These are phyloP conservation scores for Tipula confusa DNA, from an alignment of 2,888 invertebrate genomes.

Conservation along the genomic window DNA sequence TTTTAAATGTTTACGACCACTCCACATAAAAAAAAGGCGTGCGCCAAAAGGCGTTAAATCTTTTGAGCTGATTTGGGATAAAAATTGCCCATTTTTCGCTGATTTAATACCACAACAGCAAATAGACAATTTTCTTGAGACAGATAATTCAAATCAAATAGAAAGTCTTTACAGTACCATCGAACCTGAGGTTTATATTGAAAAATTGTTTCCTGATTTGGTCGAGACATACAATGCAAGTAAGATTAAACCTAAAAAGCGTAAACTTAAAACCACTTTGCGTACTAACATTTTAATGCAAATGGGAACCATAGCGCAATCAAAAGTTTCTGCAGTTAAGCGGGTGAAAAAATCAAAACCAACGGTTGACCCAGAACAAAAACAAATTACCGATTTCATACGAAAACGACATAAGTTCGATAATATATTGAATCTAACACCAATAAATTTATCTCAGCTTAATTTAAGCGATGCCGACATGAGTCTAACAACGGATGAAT, in stretches of 20 bases:
- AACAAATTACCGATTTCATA: not conserved
- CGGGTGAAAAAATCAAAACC: not conserved
- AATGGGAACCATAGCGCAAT: conserved; percentile 34
- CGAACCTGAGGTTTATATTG: conserved; percentile 63
- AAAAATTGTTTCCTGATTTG: conserved; percentile 59
- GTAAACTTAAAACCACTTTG: conserved; percentile 44
- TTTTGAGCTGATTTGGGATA: conserved; percentile 69
- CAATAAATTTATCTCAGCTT: not conserved
- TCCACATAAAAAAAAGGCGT: conserved; percentile 56
- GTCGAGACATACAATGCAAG: conserved; percentile 57
- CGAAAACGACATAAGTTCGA: not conserved
- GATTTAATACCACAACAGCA: conserved; percentile 59
- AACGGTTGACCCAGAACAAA: conserved; percentile 28
- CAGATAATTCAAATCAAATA: conserved; percentile 50
- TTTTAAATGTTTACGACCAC: conserved; percentile 47
- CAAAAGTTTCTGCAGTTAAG: not conserved
- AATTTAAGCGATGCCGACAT: conserved; percentile 46
- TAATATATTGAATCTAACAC: not conserved
- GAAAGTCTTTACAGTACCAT: conserved; percentile 60
- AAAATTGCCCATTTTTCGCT: conserved; percentile 55
- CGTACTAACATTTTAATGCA: conserved; percentile 35
- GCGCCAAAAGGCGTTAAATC: conserved; percentile 60
- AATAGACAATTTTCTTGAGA: conserved; percentile 49
- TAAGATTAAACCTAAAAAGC: conserved; percentile 45
- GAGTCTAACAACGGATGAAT: conserved; percentile 43